Base-by-base conservation (phyloP, 2,113 vertebrate genomes). In the Albula glossodonta region DNA sequence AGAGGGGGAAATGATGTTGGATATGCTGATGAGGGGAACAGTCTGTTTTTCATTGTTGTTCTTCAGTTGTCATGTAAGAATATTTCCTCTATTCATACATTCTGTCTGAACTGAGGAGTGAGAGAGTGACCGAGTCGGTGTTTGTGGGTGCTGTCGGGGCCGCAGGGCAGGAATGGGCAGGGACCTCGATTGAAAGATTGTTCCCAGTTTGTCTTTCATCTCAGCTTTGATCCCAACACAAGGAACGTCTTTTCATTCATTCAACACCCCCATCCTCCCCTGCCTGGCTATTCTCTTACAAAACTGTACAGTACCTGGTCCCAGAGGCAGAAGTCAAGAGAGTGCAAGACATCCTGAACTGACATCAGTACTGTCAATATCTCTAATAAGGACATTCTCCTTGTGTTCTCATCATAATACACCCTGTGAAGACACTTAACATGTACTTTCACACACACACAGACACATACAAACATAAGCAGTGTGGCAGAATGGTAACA, bases 361-460 rank as follows among this genome's bases (percentile, higher is more conserved):
- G 48, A 56, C 66, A 86, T 87, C 70, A 85, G 82, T 89, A 2
- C 79, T 79, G 86, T 77, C 60, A 77, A 78, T 84, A 85, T 82
- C n/a, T 2, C 12, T 81, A 19, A 86, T 53, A 15, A 17, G 51
- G 66, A 80, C 17, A 19, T 66, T 66, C 60, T 66, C 19, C 60
- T 66, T 66, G 60, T 22, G 2, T 19, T 66, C 17, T 4, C 60
- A 66, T 66, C 22, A 87, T 0, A 60, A 86, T 82, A 88, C 82
- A 86, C 70, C 17, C 22, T 84, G 66, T 52, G 82, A 25, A n/a
- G 25, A 41, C 81, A 89, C 50, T 56, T 31, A 52, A 17, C 51
- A 70, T 19, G 63, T 17, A 19, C 12, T 5, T 12, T 66, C 84
- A 85, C 17, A 80, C 84, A 84, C 70, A 53, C 48, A 48, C 81